phyloP scores from a whole-genome alignment of 1,140 invertebrate species.

The Diprion similis region DNA sequence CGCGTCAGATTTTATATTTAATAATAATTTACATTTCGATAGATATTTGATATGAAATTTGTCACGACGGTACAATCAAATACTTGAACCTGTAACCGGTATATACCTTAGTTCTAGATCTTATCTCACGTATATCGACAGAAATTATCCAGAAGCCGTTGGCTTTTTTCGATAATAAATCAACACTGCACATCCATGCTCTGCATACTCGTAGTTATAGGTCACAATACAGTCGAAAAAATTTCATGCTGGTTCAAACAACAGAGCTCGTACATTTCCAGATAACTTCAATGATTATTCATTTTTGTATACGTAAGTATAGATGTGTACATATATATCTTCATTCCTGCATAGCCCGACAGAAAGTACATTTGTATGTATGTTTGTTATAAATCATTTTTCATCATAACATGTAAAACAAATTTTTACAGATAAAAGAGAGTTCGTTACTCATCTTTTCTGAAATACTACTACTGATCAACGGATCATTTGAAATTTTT shows the following conservation, averaged over 20 bases:
- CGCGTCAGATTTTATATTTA: too few species aligned
- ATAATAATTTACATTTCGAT: too few species aligned
- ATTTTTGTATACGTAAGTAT: too few species aligned
- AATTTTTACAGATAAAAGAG: not conserved
- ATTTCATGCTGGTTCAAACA: not conserved
- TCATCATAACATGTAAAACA: not conserved
- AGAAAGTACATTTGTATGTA: too few species aligned
- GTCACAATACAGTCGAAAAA: not conserved
- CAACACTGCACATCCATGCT: not conserved
- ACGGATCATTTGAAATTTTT: too few species aligned
- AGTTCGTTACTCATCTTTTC: not conserved
- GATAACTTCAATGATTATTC: not conserved
- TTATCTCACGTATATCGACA: not conserved
- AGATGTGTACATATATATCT: too few species aligned
- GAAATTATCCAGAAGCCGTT: not conserved
- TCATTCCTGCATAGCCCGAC: too few species aligned
- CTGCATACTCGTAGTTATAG: not conserved
- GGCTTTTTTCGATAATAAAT: not conserved
- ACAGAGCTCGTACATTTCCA: constrained; percentile 7
- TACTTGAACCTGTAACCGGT: not conserved
- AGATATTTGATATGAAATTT: not conserved
- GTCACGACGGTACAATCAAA: not conserved
- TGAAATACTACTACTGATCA: too few species aligned
- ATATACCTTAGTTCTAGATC: not conserved
- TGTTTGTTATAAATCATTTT: not conserved